These are phyloP conservation scores for Acronicta leporina DNA, from an alignment of 2,888 invertebrate genomes.

Conservation along the genomic window DNA sequence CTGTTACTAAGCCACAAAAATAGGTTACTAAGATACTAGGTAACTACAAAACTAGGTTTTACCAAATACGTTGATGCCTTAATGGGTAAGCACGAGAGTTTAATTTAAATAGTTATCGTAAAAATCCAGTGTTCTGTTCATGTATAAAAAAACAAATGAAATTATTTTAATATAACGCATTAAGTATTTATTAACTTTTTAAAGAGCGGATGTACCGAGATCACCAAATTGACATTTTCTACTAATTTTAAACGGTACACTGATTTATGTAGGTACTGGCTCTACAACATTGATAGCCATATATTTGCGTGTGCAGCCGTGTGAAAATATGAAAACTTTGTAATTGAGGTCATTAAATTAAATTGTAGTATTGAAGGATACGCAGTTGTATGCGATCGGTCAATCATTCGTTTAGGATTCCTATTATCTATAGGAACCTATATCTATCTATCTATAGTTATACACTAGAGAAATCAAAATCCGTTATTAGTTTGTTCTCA, in stretches of 20 bases:
- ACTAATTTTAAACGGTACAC: conserved; percentile 28
- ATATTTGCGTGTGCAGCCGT: conserved; percentile 43
- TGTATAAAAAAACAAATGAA: background rate
- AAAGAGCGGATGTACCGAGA: background rate
- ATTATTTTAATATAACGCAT: background rate
- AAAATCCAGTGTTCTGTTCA: background rate
- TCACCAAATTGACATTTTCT: conserved; percentile 19
- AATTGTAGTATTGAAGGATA: background rate
- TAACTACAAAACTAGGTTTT: too few relatives aligned
- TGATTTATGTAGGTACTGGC: conserved; percentile 21
- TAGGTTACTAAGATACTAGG: background rate
- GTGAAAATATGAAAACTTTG: conserved; percentile 37
- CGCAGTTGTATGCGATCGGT: background rate
- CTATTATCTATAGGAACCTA: background rate
- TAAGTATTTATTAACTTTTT: background rate
- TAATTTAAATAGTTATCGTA: too few relatives aligned
- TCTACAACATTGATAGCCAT: conserved; percentile 38
- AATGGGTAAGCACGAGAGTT: too few relatives aligned
- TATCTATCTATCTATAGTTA: too few relatives aligned
- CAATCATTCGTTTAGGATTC: background rate
- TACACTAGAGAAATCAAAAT: too few relatives aligned
- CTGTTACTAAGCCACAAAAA: conserved; percentile 3
- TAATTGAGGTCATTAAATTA: conserved; percentile 33
- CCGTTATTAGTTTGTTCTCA: too few relatives aligned
- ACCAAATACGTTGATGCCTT: background rate